Conservation (phyloP, 2,797 vertebrate genomes). For the Menidia menidia region DNA sequence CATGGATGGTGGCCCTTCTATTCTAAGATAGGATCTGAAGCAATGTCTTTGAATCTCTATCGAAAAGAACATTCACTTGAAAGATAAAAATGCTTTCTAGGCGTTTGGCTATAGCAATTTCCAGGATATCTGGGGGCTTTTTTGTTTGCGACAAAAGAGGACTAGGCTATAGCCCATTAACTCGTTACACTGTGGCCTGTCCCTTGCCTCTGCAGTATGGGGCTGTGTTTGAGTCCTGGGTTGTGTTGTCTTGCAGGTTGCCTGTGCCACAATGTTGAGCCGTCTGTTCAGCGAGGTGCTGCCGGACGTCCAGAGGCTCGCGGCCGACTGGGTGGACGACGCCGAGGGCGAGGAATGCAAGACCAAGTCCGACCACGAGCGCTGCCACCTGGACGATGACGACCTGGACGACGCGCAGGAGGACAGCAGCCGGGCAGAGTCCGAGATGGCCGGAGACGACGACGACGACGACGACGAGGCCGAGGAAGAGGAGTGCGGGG, state of each 20-base stretch:
- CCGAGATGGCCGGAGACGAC: slow-evolving; percentile 79
- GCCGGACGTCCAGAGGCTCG: slow-evolving; percentile 95
- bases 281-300: slow-evolving; percentile 97
- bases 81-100: too few relatives aligned
- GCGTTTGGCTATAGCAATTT: neutral
- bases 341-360: slow-evolving; percentile 80
- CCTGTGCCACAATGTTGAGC: slow-evolving; percentile 90
- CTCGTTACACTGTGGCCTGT: neutral
- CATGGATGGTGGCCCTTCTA: neutral
- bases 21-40: neutral
- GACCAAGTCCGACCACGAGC: slow-evolving; percentile 87
- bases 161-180: neutral
- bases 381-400: slow-evolving; percentile 76
- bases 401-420: slow-evolving; percentile 69
- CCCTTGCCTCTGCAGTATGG: neutral
- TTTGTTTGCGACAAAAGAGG: too few relatives aligned
- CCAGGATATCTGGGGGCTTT: neutral
- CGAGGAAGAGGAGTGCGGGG: slow-evolving; percentile 86
- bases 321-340: slow-evolving; percentile 92
- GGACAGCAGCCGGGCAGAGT: slow-evolving; percentile 80
- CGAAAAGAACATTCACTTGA: too few relatives aligned
- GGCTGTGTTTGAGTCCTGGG: slow-evolving; percentile 10
- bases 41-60: too few relatives aligned
- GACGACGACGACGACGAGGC: slow-evolving; percentile 84
- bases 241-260: slow-evolving; percentile 63